Percentiles rank a stretch among this genome's conserved stretches.
Evolutionary conservation across 2,797 vertebrate species (phyloP).

Genomic region (Cuniculus paca): DNA sequence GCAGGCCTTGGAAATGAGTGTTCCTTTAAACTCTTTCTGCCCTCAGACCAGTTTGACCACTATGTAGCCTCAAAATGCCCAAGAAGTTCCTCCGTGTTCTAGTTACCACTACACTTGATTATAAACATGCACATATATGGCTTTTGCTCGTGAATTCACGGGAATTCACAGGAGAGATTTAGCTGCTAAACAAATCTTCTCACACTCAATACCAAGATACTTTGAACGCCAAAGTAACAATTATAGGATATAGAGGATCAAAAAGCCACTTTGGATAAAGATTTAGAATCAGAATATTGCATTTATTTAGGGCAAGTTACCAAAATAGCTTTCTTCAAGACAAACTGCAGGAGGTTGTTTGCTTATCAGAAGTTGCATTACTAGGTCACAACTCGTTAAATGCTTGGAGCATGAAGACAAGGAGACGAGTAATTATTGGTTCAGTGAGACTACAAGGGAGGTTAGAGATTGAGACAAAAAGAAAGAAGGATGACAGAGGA

Average conservation of each 20-base stretch:
- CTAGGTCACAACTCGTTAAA: slow-evolving; percentile 61
- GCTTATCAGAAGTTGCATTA: background rate
- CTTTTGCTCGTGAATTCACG: background rate
- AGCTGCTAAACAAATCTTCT: background rate
- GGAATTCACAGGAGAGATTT: slow-evolving; percentile 11
- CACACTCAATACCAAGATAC: slow-evolving; percentile 13
- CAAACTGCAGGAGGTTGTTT: background rate
- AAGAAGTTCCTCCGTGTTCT: background rate
- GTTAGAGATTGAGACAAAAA: slow-evolving; percentile 46
- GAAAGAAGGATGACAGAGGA: slow-evolving; percentile 4
- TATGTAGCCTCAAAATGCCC: background rate
- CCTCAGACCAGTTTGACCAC: background rate
- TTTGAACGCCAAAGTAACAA: background rate
- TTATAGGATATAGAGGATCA: background rate
- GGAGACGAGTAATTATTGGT: slow-evolving; percentile 58
- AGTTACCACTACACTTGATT: background rate
- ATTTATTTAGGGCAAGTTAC: slow-evolving; percentile 26
- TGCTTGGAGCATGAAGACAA: slow-evolving; percentile 53
- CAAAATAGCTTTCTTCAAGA: slow-evolving; percentile 48
- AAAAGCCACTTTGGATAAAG: slow-evolving; percentile 56
- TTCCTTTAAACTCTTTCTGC: background rate
- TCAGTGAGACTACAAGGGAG: slow-evolving; percentile 58
- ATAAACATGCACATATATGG: background rate
- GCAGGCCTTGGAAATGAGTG: background rate
- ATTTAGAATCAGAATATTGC: slow-evolving; percentile 38